Percentiles rank a stretch among this genome's conserved stretches.
phyloP scores from a whole-genome alignment of 2,113 vertebrate species.

The Megalops atlanticus region DNA sequence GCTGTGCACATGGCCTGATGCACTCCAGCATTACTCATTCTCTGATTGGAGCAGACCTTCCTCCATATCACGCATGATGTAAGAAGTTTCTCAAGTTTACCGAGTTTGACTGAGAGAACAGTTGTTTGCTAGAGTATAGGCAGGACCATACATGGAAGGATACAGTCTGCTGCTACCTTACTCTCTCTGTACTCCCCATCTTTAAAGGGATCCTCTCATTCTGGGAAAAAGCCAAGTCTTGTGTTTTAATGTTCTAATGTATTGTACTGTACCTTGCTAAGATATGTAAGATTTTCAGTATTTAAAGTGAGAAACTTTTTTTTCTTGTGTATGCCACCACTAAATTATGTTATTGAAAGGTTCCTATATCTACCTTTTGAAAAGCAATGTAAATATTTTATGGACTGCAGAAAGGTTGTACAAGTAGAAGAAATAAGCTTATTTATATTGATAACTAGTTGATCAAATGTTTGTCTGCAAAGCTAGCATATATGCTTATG shows the following conservation, averaged over 20 bases:
- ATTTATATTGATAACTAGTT: constrained; percentile 55
- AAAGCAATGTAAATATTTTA: constrained; percentile 55
- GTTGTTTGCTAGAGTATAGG: neutral
- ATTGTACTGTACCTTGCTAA: constrained; percentile 17
- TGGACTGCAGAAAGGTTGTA: constrained; percentile 52
- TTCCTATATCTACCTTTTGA: constrained; percentile 35
- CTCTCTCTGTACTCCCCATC: neutral
- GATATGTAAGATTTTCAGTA: constrained; percentile 34
- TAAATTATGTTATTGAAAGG: constrained; percentile 67
- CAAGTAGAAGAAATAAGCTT: constrained; percentile 53
- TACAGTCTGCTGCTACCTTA: neutral
- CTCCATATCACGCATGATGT: neutral
- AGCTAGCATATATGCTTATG: constrained; percentile 38
- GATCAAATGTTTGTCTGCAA: constrained; percentile 38
- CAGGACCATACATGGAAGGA: neutral
- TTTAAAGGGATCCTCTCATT: constrained; percentile 25
- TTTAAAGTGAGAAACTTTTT: constrained; percentile 49
- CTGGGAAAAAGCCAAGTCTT: neutral
- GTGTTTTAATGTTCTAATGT: neutral
- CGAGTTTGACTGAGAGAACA: too few relatives aligned
- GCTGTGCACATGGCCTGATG: neutral
- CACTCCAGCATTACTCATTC: neutral
- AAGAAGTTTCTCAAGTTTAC: too few relatives aligned
- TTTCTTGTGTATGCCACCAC: constrained; percentile 61
- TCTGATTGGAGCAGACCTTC: neutral